These are phyloP conservation scores for Trachelus troglodyta DNA, from an alignment of 2,888 invertebrate species.

Conservation along the genomic window DNA sequence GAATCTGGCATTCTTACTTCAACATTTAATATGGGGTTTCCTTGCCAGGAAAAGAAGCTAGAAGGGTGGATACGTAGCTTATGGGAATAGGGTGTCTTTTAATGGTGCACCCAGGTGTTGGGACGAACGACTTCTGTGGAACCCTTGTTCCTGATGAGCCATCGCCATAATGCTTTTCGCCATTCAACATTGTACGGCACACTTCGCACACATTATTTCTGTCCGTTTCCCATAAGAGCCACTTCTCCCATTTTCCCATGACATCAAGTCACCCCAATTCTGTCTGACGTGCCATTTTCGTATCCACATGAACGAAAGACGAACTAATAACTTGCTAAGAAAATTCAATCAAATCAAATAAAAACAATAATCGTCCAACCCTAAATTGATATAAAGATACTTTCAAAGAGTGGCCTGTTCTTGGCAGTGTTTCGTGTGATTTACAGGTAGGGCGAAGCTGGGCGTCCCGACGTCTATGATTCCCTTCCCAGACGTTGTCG, in stretches of 20 bases:
- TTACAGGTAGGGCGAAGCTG: constrained; percentile 36
- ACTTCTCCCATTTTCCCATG: background rate
- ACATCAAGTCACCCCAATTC: no score
- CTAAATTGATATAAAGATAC: constrained; percentile 44
- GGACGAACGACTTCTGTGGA: background rate
- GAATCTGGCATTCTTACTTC: background rate
- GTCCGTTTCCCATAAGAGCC: background rate
- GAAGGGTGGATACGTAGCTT: background rate
- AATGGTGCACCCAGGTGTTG: constrained; percentile 31
- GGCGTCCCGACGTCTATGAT: constrained; percentile 11
- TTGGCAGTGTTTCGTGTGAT: constrained; percentile 37
- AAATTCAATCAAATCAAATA: background rate
- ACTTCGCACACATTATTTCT: constrained; percentile 8
- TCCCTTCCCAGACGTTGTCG: background rate
- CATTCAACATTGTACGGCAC: constrained; percentile 13
- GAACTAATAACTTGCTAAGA: background rate
- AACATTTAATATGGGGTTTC: background rate
- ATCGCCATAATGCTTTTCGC: constrained; percentile 23
- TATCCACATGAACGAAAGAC: background rate
- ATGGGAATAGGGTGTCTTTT: constrained; percentile 24
- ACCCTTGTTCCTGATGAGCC: constrained; percentile 26
- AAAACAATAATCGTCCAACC: background rate
- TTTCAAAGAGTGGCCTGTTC: constrained; percentile 40
- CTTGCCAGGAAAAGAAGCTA: background rate
- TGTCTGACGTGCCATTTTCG: background rate